Conservation (phyloP, 2,113 vertebrate genomes). For the Amblyornis subalaris region DNA sequence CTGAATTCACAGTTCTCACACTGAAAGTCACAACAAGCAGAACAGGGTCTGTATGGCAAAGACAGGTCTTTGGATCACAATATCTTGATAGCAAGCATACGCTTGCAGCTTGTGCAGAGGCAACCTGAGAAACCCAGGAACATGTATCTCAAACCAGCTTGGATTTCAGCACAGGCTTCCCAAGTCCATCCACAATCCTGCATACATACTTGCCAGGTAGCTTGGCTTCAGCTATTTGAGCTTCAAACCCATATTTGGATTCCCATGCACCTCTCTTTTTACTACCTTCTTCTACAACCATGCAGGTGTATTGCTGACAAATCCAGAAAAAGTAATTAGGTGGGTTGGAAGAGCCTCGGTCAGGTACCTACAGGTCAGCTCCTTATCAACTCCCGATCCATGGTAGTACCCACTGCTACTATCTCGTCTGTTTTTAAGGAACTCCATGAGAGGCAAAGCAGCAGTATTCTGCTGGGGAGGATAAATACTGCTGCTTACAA, state of each 20-base stretch:
- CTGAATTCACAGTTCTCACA: neutral
- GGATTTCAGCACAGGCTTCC: neutral
- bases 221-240: neutral
- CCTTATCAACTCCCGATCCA: neutral
- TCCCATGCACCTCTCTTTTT: neutral
- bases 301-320: neutral
- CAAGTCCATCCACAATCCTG: neutral
- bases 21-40: neutral
- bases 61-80: neutral
- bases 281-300: neutral
- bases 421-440: neutral
- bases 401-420: neutral
- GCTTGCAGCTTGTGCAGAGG: neutral
- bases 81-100: neutral
- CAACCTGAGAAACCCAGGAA: neutral
- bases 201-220: neutral
- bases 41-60: neutral
- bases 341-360: neutral
- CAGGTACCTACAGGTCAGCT: neutral
- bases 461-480: neutral
- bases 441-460: rapidly evolving
- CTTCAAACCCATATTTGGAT: neutral
- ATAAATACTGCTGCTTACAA: neutral
- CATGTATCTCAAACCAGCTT: neutral
- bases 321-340: neutral